Conservation (phyloP, 2,888 invertebrate species). For the Xanthorhoe spadicearia region DNA sequence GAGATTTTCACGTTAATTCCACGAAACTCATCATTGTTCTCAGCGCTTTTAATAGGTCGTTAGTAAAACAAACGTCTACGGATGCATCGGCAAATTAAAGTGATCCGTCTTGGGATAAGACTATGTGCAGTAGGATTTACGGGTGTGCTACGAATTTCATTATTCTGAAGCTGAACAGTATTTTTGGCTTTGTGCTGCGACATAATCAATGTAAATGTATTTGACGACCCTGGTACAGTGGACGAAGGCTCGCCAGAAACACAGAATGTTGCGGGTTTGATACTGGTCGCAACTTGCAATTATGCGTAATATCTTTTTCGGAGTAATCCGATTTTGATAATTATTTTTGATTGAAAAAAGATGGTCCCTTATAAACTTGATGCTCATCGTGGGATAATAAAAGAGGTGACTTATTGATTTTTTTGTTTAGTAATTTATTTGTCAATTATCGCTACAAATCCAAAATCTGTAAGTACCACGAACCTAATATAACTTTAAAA, state of each 20-base stretch:
- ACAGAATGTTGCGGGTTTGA: too few relatives aligned
- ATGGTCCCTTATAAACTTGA: too few relatives aligned
- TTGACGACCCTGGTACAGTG: too few relatives aligned
- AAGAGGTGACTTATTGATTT: too few relatives aligned
- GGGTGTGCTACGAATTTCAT: background rate
- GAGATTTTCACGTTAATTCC: constrained; percentile 51
- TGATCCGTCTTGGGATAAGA: constrained; percentile 34
- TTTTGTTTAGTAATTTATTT: too few relatives aligned
- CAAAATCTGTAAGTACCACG: background rate
- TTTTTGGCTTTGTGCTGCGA: background rate
- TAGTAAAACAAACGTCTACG: constrained; percentile 38
- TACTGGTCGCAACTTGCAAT: too few relatives aligned
- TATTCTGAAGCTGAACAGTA: background rate
- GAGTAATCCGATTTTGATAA: too few relatives aligned
- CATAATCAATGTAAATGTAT: too few relatives aligned
- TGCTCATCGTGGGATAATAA: too few relatives aligned
- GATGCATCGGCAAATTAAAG: constrained; percentile 29
- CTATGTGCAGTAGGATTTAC: constrained; percentile 26
- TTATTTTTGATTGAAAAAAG: too few relatives aligned
- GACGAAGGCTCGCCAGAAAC: too few relatives aligned
- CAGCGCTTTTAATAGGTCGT: constrained; percentile 52
- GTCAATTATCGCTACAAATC: background rate
- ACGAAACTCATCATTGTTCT: constrained; percentile 55
- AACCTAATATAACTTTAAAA: background rate
- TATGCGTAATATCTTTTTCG: too few relatives aligned